Evolutionary conservation across 2,113 vertebrate genomes (phyloP), one percentile per base, ranked within the genome.

Genomic region (Oxyruncus cristatus): DNA sequence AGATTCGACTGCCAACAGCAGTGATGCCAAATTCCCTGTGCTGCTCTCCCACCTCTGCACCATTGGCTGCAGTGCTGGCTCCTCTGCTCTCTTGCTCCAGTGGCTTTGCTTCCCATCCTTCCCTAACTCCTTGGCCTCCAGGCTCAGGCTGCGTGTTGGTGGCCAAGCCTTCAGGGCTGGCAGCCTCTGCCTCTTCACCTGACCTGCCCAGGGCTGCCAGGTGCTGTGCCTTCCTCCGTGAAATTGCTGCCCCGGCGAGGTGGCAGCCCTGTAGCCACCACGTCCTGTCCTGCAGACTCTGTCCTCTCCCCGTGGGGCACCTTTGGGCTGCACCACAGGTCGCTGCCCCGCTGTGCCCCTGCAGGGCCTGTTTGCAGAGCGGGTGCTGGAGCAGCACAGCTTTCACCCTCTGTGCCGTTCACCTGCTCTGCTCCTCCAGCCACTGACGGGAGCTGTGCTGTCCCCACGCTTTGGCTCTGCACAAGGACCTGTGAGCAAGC

Each of bases 191-290:
- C 19, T 37, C 20, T 41, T 32, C 28, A 6, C 42, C 23, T 11
- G 14, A 6, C 23, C 26, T 55, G 21, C 47, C 28, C 8, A 12
- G 81, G 46, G 15, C 59, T 49, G 37, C 5, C 1, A 1, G 8
- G 6, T 62, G 46, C 17, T 0, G 0, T 30, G 28, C 44, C n/a
- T 65, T 19, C 5, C 53, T 73, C 42, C 0, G 0, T 9, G 28
- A 23, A 52, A 33, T 37, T 83, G 50, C 44, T 53, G 32, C 14
- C 46, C 15, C 0, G 2, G n/a, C 26, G 26, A 32, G 26, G 16
- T 42, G 59, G 21, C 39, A 78, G 71, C 52, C 27, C 47, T 21
- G 18, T 4, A 49, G 49, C 12, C 37, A 49, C 58, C 0, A 0
- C 32, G 19, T 66, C 49, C 32, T 3, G 14, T 52, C 23, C 39